Percentiles rank a stretch among this genome's conserved stretches.
Evolutionary conservation across 2,888 invertebrate species (phyloP).

Genomic region (Oligia latruncula): DNA sequence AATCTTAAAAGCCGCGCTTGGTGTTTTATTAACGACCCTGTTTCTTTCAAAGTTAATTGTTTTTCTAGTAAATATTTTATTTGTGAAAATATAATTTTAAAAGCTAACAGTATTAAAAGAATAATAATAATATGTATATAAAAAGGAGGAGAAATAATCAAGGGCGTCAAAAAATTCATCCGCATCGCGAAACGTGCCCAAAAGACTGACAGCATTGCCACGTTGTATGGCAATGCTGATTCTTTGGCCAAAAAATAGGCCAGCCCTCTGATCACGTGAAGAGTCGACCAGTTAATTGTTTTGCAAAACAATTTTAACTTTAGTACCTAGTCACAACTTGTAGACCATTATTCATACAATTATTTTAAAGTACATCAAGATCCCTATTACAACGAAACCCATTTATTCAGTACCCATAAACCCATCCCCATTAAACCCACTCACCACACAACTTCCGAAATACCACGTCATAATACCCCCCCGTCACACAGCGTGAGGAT

Average conservation of each 20-base stretch:
- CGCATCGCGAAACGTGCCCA: no score
- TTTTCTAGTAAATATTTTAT: neutral
- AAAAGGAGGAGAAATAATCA: no score
- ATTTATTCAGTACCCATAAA: neutral
- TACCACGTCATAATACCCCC: constrained; percentile 45
- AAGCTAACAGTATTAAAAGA: no score
- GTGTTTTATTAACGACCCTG: constrained; percentile 8
- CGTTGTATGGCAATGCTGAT: no score
- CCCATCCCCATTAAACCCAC: constrained; percentile 26
- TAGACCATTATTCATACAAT: neutral
- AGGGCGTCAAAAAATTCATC: no score
- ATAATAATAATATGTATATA: no score
- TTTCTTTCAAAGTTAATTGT: neutral
- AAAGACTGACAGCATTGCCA: no score
- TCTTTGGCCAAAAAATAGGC: no score
- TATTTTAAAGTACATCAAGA: neutral
- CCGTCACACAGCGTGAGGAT: constrained; percentile 56
- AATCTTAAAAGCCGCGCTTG: neutral
- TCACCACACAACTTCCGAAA: constrained; percentile 35
- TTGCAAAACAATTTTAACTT: neutral
- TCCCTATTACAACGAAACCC: neutral
- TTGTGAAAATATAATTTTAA: no score
- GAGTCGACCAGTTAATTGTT: neutral
- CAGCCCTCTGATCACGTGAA: no score
- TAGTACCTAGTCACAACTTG: neutral